phyloP scores from a whole-genome alignment of 2,888 invertebrate species.

The Thereva unica region DNA sequence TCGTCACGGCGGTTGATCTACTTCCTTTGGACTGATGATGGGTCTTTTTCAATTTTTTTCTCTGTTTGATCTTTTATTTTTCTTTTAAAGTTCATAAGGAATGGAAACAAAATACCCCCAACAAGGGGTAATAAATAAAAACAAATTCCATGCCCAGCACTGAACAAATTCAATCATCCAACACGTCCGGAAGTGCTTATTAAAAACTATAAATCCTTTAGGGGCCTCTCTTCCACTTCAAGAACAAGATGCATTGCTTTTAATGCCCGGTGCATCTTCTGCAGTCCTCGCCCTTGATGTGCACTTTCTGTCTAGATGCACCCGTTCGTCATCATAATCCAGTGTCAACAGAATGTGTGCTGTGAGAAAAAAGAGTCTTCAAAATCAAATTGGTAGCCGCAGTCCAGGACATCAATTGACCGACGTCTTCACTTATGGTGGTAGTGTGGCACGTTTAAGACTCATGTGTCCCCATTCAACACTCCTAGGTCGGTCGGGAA shows the following conservation, averaged over 20 bases:
- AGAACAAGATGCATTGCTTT: constrained; percentile 24
- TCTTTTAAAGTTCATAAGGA: background rate
- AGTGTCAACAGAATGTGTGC: too few relatives aligned
- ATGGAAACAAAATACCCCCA: background rate
- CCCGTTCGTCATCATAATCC: too few relatives aligned
- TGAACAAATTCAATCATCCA: constrained; percentile 22
- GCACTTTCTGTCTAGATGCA: too few relatives aligned
- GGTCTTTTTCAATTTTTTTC: constrained; percentile 8
- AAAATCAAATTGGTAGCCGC: too few relatives aligned
- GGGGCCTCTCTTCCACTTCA: constrained; percentile 4
- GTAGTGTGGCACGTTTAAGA: too few relatives aligned
- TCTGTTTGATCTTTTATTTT: constrained; percentile 19
- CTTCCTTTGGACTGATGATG: constrained; percentile 37
- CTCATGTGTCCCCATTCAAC: too few relatives aligned
- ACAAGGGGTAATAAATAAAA: constrained; percentile 23
- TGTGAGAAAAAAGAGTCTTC: too few relatives aligned
- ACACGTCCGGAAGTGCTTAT: constrained; percentile 35
- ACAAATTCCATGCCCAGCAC: background rate
- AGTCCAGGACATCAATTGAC: too few relatives aligned
- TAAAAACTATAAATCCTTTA: constrained; percentile 32
- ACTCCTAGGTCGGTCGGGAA: too few relatives aligned
- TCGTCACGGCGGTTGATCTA: constrained; percentile 42
- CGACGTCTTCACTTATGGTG: too few relatives aligned
- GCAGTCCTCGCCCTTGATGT: too few relatives aligned
- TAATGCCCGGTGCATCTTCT: background rate